Percentiles rank a stretch among this genome's conserved stretches.
These are phyloP conservation scores for Phaethon lepturus DNA, from an alignment of 2,113 vertebrate species.

Conservation along the genomic window DNA sequence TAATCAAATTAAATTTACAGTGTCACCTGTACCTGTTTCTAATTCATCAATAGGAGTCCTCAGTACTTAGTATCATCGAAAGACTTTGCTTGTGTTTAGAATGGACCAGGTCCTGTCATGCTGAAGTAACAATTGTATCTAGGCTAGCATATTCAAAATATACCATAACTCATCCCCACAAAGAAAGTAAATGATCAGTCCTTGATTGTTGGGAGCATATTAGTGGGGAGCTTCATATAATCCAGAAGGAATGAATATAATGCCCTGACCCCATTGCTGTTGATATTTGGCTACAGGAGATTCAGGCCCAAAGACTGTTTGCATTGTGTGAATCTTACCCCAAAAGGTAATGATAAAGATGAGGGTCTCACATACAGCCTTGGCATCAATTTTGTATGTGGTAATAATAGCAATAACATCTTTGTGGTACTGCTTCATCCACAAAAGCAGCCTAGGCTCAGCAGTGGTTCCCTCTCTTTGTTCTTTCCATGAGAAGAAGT, in stretches of 20 bases:
- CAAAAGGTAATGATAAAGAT: neutral
- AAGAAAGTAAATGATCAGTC: neutral
- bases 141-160: neutral
- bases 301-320: neutral
- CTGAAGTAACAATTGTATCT: neutral
- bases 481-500: neutral
- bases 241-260: neutral
- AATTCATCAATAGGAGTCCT: neutral
- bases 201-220: neutral
- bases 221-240: neutral
- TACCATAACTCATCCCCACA: neutral
- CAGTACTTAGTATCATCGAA: neutral
- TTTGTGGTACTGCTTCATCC: neutral
- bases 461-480: neutral
- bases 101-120: too few species aligned
- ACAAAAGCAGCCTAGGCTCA: neutral
- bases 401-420: neutral
- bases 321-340: neutral
- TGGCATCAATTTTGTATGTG: neutral
- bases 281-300: neutral
- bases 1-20: neutral
- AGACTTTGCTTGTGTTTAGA: neutral
- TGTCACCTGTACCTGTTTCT: neutral
- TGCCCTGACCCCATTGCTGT: neutral
- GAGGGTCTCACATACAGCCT: neutral